These are phyloP conservation scores for Eonycteris spelaea DNA, from an alignment of 2,113 vertebrate genomes.

Conservation along the genomic window DNA sequence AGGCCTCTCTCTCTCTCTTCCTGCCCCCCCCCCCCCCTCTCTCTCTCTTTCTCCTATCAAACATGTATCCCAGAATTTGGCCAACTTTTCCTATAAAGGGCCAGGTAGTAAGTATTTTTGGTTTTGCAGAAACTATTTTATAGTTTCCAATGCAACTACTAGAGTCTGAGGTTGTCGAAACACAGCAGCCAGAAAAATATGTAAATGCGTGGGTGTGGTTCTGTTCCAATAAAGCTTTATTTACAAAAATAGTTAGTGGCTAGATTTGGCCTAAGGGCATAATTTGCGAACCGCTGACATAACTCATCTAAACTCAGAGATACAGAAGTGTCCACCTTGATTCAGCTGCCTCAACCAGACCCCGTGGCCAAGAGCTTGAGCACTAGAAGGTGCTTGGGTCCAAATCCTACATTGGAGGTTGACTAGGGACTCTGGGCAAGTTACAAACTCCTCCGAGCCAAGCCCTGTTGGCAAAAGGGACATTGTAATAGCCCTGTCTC, in stretches of 20 bases:
- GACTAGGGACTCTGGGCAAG: too few species aligned
- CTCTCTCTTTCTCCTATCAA: neutral
- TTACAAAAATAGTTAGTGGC: neutral
- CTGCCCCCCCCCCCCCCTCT: too few species aligned
- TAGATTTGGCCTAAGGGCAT: accelerated
- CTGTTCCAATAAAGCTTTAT: neutral
- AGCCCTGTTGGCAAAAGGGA: neutral
- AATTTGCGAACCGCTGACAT: neutral
- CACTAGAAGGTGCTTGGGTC: accelerated
- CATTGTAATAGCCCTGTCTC: neutral
- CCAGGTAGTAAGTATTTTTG: neutral
- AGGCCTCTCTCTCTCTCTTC: too few species aligned
- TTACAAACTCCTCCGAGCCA: neutral
- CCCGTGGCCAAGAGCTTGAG: neutral
- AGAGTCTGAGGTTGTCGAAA: too few species aligned
- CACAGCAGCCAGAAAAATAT: too few species aligned
- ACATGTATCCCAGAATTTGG: neutral
- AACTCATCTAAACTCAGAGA: too few species aligned
- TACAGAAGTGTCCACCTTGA: neutral
- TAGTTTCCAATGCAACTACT: accelerated
- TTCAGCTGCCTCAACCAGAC: neutral
- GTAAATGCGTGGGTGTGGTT: neutral
- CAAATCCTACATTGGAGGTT: neutral
- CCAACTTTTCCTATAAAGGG: neutral
- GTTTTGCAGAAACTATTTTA: neutral